Evolutionary conservation across 2,888 invertebrate species (phyloP), one percentile per base, ranked within the genome.

Genomic region (Nemapogon koenigi): DNA sequence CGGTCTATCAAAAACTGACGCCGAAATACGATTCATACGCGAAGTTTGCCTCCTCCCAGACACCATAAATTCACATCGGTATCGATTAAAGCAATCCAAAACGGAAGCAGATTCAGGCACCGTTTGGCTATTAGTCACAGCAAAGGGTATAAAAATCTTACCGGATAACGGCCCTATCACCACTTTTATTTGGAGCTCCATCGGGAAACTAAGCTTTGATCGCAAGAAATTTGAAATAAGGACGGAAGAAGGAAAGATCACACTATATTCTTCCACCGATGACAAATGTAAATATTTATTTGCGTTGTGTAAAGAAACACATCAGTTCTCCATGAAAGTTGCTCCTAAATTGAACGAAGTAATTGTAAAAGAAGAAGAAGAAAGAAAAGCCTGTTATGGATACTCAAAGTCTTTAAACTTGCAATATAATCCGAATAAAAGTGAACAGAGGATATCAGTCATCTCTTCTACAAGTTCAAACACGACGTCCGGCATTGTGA

Each of bases 201-300:
- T 98, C 46, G 94, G 92, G 46, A 96, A 96, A 73, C 79, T 97
- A 13, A 92, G 92, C 64, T 97, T 97, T 67, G 97, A 97, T 83
- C 87, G 95, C 57, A 97, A 97, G 73, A 97, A 97, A 71, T 97
- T 98, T 70, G 96, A 97, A 75, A 94, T 97, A 53, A 87, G 94
- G 44, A 91, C 94, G 7, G 90, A 91, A 40, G 93, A 93, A 55
- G 90, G 89, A 51, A 90, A 91, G 60, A 87, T 94, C 48, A 92
- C 91, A 1, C 84, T 97, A 46, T 97, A 92, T 70, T 92, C 97
- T 2, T 88, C 89, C 38, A 92, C 89, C 60, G 97, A 97, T 69
- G 93, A 93, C 59, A 95, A 96, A 70, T 94, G 96, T 62, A 91
- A 95, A 73, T 89, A 94, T 63, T 78, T 97, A 43, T 82, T 95